Evolutionary conservation across 2,113 vertebrate species (phyloP).

Genomic region (Plestiodon gilberti): DNA sequence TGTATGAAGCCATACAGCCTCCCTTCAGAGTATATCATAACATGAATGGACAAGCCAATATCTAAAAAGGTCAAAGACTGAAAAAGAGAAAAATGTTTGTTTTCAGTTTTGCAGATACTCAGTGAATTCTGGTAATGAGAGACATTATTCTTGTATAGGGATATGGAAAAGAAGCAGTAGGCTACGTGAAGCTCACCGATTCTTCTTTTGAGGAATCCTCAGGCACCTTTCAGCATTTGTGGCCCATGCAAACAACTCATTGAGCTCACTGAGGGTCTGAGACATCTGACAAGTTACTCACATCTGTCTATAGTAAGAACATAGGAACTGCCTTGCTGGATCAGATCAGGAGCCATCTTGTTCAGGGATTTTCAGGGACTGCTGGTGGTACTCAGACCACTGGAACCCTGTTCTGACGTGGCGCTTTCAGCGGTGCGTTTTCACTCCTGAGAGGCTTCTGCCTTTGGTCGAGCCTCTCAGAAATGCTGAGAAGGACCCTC

Average conservation of each 20-base stretch:
- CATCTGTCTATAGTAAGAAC: neutral
- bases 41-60: neutral
- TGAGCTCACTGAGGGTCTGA: neutral
- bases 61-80: neutral
- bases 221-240: neutral
- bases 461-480: too few species aligned
- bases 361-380: too few species aligned
- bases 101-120: neutral
- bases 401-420: too few species aligned
- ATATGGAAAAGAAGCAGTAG: neutral
- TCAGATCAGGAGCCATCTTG: neutral
- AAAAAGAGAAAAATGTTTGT: neutral
- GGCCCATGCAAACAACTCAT: neutral
- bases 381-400: too few species aligned
- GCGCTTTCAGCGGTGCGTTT: too few species aligned
- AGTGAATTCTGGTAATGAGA: neutral
- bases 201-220: neutral
- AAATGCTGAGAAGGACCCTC: too few species aligned
- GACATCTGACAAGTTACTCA: neutral
- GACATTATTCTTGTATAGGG: accelerated
- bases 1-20: neutral
- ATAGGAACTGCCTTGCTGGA: neutral
- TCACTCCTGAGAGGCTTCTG: too few species aligned
- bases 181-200: too few species aligned
- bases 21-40: neutral